Percentiles rank a stretch among this genome's conserved stretches.
Conservation (phyloP, 2,113 vertebrate genomes). For the Theristicus caerulescens region DNA sequence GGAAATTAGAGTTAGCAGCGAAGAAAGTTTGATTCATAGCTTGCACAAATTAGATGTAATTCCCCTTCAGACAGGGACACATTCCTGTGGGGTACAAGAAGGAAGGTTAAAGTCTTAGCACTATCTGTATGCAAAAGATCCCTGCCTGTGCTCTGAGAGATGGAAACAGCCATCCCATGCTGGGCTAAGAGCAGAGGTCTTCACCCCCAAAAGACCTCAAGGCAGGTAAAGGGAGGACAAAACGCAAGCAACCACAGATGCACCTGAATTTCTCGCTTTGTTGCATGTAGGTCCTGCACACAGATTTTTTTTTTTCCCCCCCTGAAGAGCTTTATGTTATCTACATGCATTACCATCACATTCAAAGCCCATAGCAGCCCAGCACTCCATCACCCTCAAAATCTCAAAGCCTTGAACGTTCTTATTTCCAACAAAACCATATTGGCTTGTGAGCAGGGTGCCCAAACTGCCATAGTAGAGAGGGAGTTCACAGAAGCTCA, state of each 20-base stretch:
- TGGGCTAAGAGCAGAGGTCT: not conserved
- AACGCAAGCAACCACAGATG: not conserved
- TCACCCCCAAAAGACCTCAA: not conserved
- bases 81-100: not conserved
- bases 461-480: not conserved
- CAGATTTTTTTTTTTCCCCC: rapidly evolving
- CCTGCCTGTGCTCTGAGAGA: not conserved
- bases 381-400: not conserved
- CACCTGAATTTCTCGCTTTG: not conserved
- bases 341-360: not conserved
- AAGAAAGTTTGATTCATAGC: not conserved
- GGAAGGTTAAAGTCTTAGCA: not conserved
- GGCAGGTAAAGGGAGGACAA: not conserved
- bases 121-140: not conserved
- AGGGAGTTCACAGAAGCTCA: not conserved
- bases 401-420: not conserved
- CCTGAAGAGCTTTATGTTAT: not conserved
- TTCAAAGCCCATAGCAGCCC: not conserved
- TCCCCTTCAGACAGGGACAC: not conserved
- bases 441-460: not conserved
- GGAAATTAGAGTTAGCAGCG: not conserved
- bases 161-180: not conserved
- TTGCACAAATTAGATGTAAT: not conserved
- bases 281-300: not conserved
- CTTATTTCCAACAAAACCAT: not conserved